Evolutionary conservation across 2,888 invertebrate genomes (phyloP).

Genomic region (Thymelicus acteon): DNA sequence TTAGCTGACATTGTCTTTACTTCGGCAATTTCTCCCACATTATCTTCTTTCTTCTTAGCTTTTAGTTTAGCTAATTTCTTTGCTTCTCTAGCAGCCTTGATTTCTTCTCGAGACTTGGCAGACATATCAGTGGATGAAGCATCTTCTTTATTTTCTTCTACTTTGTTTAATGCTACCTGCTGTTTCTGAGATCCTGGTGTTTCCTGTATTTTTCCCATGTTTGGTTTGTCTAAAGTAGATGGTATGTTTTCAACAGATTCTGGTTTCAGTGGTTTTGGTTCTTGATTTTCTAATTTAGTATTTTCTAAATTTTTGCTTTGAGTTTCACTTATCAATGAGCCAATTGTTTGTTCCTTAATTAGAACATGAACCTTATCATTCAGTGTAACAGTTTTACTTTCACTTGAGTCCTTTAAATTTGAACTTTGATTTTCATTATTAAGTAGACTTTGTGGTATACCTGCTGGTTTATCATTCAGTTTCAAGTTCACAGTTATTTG

Average conservation of each 20-base stretch:
- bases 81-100: constrained; percentile 73
- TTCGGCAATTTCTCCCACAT: constrained; percentile 39
- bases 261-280: not conserved
- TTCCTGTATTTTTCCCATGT: constrained; percentile 28
- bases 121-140: constrained; percentile 61
- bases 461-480: not conserved
- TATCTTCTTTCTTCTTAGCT: constrained; percentile 56
- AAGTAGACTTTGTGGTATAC: not conserved
- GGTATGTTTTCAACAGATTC: not conserved
- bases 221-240: constrained; percentile 2
- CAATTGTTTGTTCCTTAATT: not conserved
- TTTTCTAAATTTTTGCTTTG: not conserved
- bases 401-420: not conserved
- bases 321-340: not conserved
- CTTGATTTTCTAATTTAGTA: not conserved
- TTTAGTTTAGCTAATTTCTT: constrained; percentile 73
- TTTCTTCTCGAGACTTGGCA: constrained; percentile 62
- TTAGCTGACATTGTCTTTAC: constrained; percentile 22
- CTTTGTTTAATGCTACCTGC: not conserved
- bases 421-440: constrained; percentile 4
- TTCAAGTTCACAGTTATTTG: not conserved
- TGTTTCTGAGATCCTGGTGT: constrained; percentile 2
- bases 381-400: not conserved
- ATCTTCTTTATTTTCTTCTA: constrained; percentile 40
- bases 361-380: not conserved